Evolutionary conservation across 2,888 invertebrate genomes (phyloP).

Genomic region (Buathra laborator): DNA sequence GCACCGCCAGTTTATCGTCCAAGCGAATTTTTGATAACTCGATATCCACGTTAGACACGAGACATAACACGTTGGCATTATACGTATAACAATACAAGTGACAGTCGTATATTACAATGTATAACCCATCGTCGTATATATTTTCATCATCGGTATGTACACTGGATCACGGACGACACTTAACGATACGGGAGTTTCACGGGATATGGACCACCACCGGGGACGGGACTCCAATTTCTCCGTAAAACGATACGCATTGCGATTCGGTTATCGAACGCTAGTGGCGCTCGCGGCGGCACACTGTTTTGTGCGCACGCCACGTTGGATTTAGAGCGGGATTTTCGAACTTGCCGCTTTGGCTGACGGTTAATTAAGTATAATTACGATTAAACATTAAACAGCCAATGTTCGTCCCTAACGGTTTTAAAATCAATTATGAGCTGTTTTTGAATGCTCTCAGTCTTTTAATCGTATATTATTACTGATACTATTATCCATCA

Average conservation of each 20-base stretch:
- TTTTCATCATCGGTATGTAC: slow-evolving; percentile 56
- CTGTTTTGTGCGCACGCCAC: neutral
- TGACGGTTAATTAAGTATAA: neutral
- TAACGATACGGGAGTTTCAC: slow-evolving; percentile 23
- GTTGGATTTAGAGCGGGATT: neutral
- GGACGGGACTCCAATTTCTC: slow-evolving; percentile 16
- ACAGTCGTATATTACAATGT: slow-evolving; percentile 61
- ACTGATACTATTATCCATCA: too few relatives aligned
- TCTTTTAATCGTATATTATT: neutral
- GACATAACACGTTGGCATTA: slow-evolving; percentile 61
- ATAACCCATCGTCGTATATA: slow-evolving; percentile 40
- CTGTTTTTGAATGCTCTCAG: neutral
- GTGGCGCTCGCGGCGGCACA: neutral
- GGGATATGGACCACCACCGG: slow-evolving; percentile 27
- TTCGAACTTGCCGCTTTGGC: neutral
- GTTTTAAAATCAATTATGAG: neutral
- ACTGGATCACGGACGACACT: slow-evolving; percentile 50
- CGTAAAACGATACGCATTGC: neutral
- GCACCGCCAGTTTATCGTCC: slow-evolving; percentile 40
- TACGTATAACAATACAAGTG: slow-evolving; percentile 56
- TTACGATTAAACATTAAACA: too few relatives aligned
- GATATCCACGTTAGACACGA: slow-evolving; percentile 53
- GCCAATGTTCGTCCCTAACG: neutral
- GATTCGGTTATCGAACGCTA: neutral
- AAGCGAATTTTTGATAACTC: slow-evolving; percentile 31